Conservation (phyloP, 1,140 invertebrate species). For the Galleria mellonella region DNA sequence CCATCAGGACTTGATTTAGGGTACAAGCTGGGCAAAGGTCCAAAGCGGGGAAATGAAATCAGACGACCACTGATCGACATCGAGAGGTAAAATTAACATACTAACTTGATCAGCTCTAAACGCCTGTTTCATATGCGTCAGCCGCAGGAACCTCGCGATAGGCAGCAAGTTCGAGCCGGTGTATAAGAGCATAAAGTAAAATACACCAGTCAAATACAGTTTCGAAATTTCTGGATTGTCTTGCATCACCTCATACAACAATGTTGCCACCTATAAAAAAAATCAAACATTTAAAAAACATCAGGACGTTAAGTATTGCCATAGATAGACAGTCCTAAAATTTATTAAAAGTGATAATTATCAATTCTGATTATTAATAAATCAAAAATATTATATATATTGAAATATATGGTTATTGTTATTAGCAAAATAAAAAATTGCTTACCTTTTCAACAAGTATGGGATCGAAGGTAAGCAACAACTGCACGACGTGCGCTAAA, state of each 20-base stretch:
- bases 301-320: too few species aligned
- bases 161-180: slow-evolving; percentile 98
- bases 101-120: slow-evolving; percentile 92
- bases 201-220: slow-evolving; percentile 96
- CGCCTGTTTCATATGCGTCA: slow-evolving; percentile 96
- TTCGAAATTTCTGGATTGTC: slow-evolving; percentile 97
- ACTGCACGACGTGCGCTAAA: slow-evolving; percentile 96
- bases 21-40: too few species aligned
- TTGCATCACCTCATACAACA: slow-evolving; percentile 91
- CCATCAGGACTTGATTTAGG: too few species aligned
- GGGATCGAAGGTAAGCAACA: slow-evolving; percentile 98
- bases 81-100: slow-evolving; percentile 2
- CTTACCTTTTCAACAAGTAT: slow-evolving; percentile 90
- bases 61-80: too few species aligned
- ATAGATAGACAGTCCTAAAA: too few species aligned
- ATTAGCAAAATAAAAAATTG: too few species aligned
- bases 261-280: slow-evolving; percentile 82
- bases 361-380: too few species aligned
- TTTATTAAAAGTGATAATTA: too few species aligned
- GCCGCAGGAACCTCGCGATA: slow-evolving; percentile 93
- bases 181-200: slow-evolving; percentile 99
- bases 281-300: not conserved
- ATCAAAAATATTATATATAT: too few species aligned
- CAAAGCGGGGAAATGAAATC: too few species aligned
- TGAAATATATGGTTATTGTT: too few species aligned